Percentiles rank a stretch among this genome's conserved stretches.
These are phyloP conservation scores for Psilopsiagon aymara DNA, from an alignment of 2,113 vertebrate genomes.

Conservation along the genomic window DNA sequence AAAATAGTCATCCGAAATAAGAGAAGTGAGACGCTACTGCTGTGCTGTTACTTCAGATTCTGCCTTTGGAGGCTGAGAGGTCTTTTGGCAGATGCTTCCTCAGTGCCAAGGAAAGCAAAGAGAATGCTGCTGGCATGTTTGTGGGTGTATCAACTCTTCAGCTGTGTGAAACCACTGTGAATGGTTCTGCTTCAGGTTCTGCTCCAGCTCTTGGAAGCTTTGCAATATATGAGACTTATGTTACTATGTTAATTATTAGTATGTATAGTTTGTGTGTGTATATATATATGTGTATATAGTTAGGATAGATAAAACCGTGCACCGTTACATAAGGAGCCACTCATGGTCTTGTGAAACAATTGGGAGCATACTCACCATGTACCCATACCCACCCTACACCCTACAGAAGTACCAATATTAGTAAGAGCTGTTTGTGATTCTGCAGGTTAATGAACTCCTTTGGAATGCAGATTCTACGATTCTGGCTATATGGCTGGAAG, in stretches of 20 bases:
- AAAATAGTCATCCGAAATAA: not conserved
- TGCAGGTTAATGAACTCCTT: slow-evolving; percentile 89
- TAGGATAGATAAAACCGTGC: rapidly evolving
- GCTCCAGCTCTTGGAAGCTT: not conserved
- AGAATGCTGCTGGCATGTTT: not conserved
- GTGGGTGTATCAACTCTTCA: not conserved
- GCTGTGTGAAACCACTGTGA: not conserved
- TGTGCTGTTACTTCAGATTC: not conserved
- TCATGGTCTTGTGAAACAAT: not conserved
- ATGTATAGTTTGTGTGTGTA: not conserved
- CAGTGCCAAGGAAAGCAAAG: not conserved
- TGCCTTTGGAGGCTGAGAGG: not conserved
- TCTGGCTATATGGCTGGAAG: slow-evolving; percentile 91
- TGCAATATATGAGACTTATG: rapidly evolving
- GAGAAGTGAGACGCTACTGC: not conserved
- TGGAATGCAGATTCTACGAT: slow-evolving; percentile 95
- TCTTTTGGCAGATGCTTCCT: not conserved
- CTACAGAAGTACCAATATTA: not conserved
- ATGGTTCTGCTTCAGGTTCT: not conserved
- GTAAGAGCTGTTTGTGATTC: not conserved
- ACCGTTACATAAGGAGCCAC: not conserved
- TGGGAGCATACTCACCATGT: not conserved
- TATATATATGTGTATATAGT: not conserved
- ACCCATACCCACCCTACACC: too few relatives aligned
- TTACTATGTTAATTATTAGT: not conserved